phyloP scores from a whole-genome alignment of 2,797 vertebrate genomes.

The Cuculus canorus region DNA sequence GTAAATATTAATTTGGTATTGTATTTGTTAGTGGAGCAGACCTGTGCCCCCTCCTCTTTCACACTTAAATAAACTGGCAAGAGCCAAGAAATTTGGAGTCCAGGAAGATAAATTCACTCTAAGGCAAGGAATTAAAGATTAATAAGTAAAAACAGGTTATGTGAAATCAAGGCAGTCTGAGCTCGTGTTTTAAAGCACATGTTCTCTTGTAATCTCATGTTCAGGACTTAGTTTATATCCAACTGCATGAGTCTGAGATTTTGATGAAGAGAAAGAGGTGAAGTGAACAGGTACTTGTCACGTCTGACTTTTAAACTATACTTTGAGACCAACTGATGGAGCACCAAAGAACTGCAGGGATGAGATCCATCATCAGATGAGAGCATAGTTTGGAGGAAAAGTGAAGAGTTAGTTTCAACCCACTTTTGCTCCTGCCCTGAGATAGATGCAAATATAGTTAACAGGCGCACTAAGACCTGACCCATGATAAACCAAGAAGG shows the following conservation, averaged over 20 bases:
- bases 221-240: not conserved
- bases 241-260: not conserved
- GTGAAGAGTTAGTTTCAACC: not conserved
- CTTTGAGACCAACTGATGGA: not conserved
- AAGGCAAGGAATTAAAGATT: not conserved
- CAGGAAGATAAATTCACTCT: not conserved
- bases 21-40: not conserved
- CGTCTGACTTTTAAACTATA: not conserved
- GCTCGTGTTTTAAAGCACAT: not conserved
- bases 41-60: not conserved
- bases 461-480: not conserved
- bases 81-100: not conserved
- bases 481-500: too few relatives aligned
- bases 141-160: not conserved
- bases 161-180: not conserved
- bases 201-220: not conserved
- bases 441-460: not conserved
- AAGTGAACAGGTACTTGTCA: not conserved
- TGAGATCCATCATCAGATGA: not conserved
- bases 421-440: not conserved
- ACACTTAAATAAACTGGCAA: not conserved
- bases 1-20: not conserved
- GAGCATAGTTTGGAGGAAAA: not conserved
- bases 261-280: not conserved
- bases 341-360: not conserved